Evolutionary conservation across 2,113 vertebrate genomes (phyloP).

Genomic region (Andinoacara biseriatus): DNA sequence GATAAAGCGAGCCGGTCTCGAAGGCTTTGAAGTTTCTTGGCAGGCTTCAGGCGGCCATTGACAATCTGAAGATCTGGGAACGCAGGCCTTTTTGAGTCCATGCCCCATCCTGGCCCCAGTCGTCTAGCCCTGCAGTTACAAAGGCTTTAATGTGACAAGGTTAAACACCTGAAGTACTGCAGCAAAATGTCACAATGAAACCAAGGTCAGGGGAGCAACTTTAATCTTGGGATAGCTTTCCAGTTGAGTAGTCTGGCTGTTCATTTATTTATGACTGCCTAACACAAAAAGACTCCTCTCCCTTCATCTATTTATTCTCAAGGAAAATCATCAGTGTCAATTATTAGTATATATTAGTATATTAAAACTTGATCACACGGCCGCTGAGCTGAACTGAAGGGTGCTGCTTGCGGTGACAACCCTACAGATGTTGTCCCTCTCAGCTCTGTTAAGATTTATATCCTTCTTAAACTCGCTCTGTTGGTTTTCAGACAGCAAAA

Average conservation of each 20-base stretch:
- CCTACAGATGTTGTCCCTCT: background rate
- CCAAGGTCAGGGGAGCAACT: conserved; percentile 57
- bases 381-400: background rate
- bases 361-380: background rate
- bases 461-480: conserved; percentile 7
- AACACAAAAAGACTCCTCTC: background rate
- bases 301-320: background rate
- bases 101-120: conserved; percentile 54
- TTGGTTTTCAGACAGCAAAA: background rate
- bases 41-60: conserved; percentile 69
- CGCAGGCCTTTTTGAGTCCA: conserved; percentile 36
- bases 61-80: conserved; percentile 74
- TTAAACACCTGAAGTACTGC: conserved; percentile 72
- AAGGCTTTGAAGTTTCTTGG: conserved; percentile 79
- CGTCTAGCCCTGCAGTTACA: conserved; percentile 67
- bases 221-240: conserved; percentile 17
- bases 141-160: conserved; percentile 77
- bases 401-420: background rate
- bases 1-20: conserved; percentile 59
- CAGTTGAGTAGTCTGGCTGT: conserved; percentile 10
- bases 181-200: conserved; percentile 44
- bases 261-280: conserved; percentile 38
- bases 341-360: no score
- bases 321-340: background rate
- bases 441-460: background rate